phyloP scores from a whole-genome alignment of 2,797 vertebrate species.

The Myioborus miniatus region DNA sequence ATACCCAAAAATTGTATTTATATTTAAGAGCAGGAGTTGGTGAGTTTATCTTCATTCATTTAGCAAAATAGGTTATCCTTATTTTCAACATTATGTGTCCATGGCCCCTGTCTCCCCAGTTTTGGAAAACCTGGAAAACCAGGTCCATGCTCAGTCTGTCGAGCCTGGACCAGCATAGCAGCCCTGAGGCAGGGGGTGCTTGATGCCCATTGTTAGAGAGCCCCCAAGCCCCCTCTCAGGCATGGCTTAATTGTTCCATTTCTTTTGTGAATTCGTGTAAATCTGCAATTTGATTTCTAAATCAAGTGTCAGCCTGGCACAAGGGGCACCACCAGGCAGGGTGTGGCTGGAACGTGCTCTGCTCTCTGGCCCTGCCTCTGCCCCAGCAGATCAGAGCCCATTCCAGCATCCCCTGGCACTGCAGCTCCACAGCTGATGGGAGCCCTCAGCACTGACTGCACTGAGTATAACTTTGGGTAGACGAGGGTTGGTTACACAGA shows the following conservation, averaged over 20 bases:
- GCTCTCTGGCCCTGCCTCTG: not conserved
- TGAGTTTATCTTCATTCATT: not conserved
- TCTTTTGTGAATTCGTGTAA: not conserved
- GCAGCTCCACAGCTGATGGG: not conserved
- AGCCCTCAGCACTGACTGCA: not conserved
- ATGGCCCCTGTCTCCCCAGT: not conserved
- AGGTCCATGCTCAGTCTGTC: not conserved
- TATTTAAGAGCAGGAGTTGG: not conserved
- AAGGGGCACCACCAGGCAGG: not conserved
- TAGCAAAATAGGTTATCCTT: not conserved
- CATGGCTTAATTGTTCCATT: not conserved
- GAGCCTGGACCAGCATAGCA: not conserved
- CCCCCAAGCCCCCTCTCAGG: accelerated
- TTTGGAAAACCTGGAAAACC: not conserved
- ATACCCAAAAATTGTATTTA: not conserved
- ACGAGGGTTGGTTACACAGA: accelerated
- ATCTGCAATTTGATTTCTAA: not conserved
- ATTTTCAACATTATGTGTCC: accelerated
- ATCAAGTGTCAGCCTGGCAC: not conserved
- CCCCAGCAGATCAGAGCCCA: not conserved
- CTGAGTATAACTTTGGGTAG: not conserved
- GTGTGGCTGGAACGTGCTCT: too few species aligned
- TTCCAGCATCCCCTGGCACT: not conserved
- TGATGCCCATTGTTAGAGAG: not conserved
- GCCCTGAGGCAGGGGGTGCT: not conserved